These are phyloP conservation scores for Drosophila quinaria DNA, from an alignment of 2,888 invertebrate species.

Conservation along the genomic window DNA sequence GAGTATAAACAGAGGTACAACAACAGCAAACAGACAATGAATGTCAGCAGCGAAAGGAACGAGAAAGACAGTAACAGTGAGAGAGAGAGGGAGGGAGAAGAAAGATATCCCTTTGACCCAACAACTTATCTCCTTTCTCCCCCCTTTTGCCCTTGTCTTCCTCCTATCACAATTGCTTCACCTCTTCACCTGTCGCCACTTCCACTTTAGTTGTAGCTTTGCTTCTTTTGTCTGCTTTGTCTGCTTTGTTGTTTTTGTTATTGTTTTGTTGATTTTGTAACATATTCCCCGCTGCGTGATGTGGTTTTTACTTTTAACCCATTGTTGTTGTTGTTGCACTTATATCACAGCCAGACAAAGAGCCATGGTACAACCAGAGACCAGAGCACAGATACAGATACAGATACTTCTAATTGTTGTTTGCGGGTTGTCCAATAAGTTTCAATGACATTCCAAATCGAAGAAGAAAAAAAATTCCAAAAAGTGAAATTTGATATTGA, in stretches of 20 bases:
- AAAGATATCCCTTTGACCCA: background rate
- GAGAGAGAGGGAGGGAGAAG: background rate
- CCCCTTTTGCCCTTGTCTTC: too few relatives aligned
- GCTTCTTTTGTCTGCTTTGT: constrained; percentile 33
- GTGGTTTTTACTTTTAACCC: constrained; percentile 48
- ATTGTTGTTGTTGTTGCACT: constrained; percentile 32
- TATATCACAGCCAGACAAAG: constrained; percentile 44
- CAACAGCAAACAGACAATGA: constrained; percentile 51
- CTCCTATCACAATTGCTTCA: background rate
- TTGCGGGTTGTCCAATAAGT: constrained; percentile 36
- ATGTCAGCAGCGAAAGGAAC: constrained; percentile 34
- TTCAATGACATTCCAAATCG: constrained; percentile 5
- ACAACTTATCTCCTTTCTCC: background rate
- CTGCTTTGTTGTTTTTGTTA: constrained; percentile 37
- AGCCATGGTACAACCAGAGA: constrained; percentile 12
- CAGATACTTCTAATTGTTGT: constrained; percentile 48
- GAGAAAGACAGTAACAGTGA: constrained; percentile 1
- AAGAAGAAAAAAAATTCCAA: background rate
- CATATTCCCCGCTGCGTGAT: constrained; percentile 59
- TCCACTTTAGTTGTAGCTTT: constrained; percentile 33
- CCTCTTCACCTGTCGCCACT: background rate
- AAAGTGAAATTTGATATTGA: background rate
- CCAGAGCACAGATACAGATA: constrained; percentile 16
- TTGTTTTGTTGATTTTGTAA: constrained; percentile 52
- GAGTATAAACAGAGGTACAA: constrained; percentile 7